Evolutionary conservation across 2,797 vertebrate genomes (phyloP), one percentile per base, ranked within the genome.

Genomic region (Silurus lanzhouensis): DNA sequence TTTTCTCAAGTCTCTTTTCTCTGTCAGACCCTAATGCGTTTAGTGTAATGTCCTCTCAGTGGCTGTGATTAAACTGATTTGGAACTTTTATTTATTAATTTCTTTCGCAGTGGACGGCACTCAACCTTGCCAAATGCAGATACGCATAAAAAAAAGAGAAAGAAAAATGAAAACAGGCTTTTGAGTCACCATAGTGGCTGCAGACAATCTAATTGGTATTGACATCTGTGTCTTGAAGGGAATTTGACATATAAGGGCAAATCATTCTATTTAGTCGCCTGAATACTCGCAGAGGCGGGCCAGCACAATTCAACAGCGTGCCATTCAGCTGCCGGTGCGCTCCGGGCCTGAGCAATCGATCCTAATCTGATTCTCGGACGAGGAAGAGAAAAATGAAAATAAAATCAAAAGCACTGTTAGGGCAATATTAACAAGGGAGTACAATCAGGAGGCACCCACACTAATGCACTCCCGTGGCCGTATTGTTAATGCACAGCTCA

Each of bases 211-310:
- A 96, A 96, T 95, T 95, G 94, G 93, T 96, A 96, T 96, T 94
- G 95, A 96, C 95, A 94, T 96, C 92, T 93, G 93, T 94, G 95
- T 95, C 95, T 96, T 93, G 82, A 91, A 95, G 94, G 94, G 95
- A 94, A 95, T 95, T 95, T 96, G 95, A 96, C 95, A 95, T 96
- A 94, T 95, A 95, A 96, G 95, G 95, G 95, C 95, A 95, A 95
- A 95, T 95, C 94, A 94, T 95, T 96, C 94, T 95, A 95, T 95
- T 95, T 95, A 95, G 95, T 95, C 91, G 94, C 94, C 94, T 94
- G 95, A 95, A 96, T 94, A 92, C 94, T 93, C 93, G 93, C 93
- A 92, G 91, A 95, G 93, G 93, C 92, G 91, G 92, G 90, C 92
- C 90, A 89, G 89, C 90, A 90, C 91, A 92, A 92, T 86, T 82